Conservation (phyloP, 1,140 invertebrate species). For the Dinothrombium tinctorium region DNA sequence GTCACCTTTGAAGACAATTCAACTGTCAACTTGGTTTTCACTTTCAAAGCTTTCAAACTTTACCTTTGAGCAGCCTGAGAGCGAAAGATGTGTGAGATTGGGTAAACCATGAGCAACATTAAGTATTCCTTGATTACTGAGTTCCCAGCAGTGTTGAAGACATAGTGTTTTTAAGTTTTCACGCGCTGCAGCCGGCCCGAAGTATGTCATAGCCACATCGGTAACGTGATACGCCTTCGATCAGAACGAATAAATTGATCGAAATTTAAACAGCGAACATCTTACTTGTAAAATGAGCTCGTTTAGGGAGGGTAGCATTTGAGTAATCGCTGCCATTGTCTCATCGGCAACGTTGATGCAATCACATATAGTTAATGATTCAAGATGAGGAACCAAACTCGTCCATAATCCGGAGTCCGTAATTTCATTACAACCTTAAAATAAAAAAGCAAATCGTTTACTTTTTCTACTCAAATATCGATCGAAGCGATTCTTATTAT, state of each 20-base stretch:
- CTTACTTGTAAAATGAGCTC: slow-evolving; percentile 51
- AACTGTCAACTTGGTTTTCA: background rate
- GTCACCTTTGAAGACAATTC: slow-evolving; percentile 29
- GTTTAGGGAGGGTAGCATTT: slow-evolving; percentile 65
- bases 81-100: slow-evolving; percentile 64
- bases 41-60: background rate
- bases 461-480: background rate
- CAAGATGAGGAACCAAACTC: slow-evolving; percentile 63
- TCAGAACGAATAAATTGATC: slow-evolving; percentile 1
- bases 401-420: slow-evolving; percentile 81
- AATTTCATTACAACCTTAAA: slow-evolving; percentile 53
- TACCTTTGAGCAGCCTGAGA: slow-evolving; percentile 78
- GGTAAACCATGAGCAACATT: slow-evolving; percentile 82
- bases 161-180: slow-evolving; percentile 44
- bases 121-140: slow-evolving; percentile 82
- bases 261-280: slow-evolving; percentile 1
- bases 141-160: slow-evolving; percentile 82
- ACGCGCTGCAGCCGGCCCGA: slow-evolving; percentile 52
- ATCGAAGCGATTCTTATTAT: too few species aligned
- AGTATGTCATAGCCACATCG: slow-evolving; percentile 76
- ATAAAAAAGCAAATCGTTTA: background rate
- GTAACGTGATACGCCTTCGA: slow-evolving; percentile 74
- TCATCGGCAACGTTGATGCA: slow-evolving; percentile 92
- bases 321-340: slow-evolving; percentile 70
- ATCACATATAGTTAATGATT: slow-evolving; percentile 66